These are phyloP conservation scores for Okapia johnstoni DNA, from an alignment of 2,113 vertebrate species.

Conservation along the genomic window DNA sequence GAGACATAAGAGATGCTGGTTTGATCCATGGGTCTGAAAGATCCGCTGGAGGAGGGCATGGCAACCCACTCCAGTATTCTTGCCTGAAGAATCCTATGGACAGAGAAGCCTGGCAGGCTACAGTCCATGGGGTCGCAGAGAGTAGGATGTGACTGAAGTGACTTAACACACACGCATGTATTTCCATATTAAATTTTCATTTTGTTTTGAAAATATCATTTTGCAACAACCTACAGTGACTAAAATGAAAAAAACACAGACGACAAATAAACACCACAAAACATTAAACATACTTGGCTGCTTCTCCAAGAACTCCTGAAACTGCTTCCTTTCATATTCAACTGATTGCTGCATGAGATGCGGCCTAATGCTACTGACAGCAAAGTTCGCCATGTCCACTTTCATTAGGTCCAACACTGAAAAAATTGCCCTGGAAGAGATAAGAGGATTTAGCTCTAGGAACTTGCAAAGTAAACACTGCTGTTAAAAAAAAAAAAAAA, in stretches of 20 bases:
- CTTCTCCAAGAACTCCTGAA: conserved; percentile 94
- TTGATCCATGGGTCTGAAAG: background rate
- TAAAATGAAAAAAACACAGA: background rate
- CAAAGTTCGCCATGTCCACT: conserved; percentile 97
- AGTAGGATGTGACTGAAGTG: background rate
- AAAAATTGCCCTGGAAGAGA: conserved; percentile 91
- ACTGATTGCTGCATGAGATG: conserved; percentile 96
- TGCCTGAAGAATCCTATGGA: background rate
- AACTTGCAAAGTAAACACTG: background rate
- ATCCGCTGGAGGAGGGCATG: background rate
- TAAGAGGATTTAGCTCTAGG: conserved; percentile 14
- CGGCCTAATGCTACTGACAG: conserved; percentile 92
- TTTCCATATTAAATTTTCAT: background rate
- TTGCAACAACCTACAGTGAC: background rate
- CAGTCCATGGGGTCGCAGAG: background rate
- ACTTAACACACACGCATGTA: fast-evolving
- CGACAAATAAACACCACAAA: conserved; percentile 11
- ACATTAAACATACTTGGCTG: conserved; percentile 88
- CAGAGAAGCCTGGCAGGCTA: background rate
- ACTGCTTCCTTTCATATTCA: conserved; percentile 98
- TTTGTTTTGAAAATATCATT: background rate
- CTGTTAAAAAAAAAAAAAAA: background rate
- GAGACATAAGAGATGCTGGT: background rate
- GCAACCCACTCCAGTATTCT: background rate
- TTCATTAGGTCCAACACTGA: conserved; percentile 96